Evolutionary conservation across 1,140 invertebrate species (phyloP), one percentile per base, ranked within the genome.

Genomic region (Euschistus heros): DNA sequence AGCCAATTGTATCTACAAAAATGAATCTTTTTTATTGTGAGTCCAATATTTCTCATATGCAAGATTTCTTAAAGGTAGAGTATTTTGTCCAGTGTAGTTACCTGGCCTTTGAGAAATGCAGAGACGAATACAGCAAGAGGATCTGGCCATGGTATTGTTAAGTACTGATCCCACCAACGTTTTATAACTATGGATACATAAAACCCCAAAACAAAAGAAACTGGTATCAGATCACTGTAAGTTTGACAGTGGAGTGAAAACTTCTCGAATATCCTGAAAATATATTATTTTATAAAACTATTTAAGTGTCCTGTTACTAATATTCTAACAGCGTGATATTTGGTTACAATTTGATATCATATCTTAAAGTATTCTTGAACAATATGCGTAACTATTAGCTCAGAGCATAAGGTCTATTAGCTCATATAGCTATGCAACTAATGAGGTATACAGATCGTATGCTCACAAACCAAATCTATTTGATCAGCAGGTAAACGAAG

Each of bases 121-220:
- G 73, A 74, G 61, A 80, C 75, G 65, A 73, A 77, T 24, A 79
- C 69, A 15, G 76, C 77, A 1, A 78, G 61, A 0, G 72, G 70
- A 64, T 79, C 77, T 17, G 76, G 76, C 74, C 75, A 76, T 18
- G 77, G 78, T 27, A 76, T 74, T 72, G 76, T 55, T 69, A 75
- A 55, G 66, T 75, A 80, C 64, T 80, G 77, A 50, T 75, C 73
- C 79, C 79, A 81, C 79, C 79, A 81, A 66, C 80, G 64, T 20
- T 76, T 76, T 6, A 81, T 74, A 18, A 81, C 76, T 54, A 80
- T 71, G 7, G 77, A 76, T 6, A 81, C 77, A 69, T 81, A 82
- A 77, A 92, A 97, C 59, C 91, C 91, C 54, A 94, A 79, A 18
- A 94, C 89, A 74, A 92, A 92, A 17, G 88, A 89, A 55, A 82